A percentile compares a stretch with the other conserved stretches of the same genome.
Evolutionary conservation across 2,113 vertebrate genomes (phyloP).

Genomic region (Seriola rivoliana): DNA sequence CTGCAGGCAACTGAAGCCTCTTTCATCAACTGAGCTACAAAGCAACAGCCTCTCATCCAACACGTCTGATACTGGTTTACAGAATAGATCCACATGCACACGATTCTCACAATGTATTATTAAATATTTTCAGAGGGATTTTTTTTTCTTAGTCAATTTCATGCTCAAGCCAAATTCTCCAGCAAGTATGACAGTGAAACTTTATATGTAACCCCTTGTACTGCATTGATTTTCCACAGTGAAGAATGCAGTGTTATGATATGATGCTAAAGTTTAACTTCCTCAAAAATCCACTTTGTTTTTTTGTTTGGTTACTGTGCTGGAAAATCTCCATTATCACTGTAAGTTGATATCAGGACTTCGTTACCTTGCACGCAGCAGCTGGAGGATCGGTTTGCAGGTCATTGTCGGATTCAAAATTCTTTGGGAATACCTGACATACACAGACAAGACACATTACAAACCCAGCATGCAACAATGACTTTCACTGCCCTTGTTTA

Average conservation of each 20-base stretch:
- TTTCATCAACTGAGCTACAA: neutral
- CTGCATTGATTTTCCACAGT: neutral
- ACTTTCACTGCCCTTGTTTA: constrained; percentile 57
- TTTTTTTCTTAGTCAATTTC: neutral
- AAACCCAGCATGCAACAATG: constrained; percentile 20
- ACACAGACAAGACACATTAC: constrained; percentile 7
- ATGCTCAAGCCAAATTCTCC: neutral
- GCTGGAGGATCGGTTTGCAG: neutral
- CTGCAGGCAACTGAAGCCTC: neutral
- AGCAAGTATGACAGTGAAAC: too few relatives aligned
- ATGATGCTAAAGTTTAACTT: neutral
- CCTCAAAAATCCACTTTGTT: neutral
- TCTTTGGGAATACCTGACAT: constrained; percentile 55
- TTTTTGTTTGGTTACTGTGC: neutral
- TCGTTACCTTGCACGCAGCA: neutral
- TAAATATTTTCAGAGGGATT: neutral
- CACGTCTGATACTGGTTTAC: neutral
- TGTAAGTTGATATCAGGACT: neutral
- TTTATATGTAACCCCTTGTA: neutral
- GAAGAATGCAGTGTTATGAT: neutral
- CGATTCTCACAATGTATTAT: neutral
- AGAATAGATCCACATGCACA: neutral
- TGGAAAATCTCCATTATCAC: neutral
- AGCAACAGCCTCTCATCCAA: neutral
- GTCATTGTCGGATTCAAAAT: neutral